phyloP scores from a whole-genome alignment of 1,140 invertebrate species.

The Oncopeltus fasciatus region DNA sequence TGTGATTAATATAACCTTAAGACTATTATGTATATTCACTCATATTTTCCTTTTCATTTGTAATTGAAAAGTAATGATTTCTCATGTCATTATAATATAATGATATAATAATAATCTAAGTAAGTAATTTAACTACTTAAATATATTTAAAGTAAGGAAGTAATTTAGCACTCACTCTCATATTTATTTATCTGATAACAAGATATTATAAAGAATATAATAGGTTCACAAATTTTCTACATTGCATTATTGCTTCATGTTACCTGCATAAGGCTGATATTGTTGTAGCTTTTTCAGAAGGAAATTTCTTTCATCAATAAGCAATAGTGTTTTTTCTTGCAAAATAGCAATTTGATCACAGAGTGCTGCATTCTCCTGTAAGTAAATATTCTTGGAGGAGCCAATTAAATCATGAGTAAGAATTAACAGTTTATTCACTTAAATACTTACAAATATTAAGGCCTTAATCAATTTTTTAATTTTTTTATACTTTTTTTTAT shows the following conservation, averaged over 20 bases:
- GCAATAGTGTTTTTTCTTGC: slow-evolving; percentile 56
- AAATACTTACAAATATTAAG: slow-evolving; percentile 37
- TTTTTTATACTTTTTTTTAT: slow-evolving; percentile 38
- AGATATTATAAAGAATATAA: too few relatives aligned
- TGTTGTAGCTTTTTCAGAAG: slow-evolving; percentile 48
- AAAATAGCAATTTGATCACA: slow-evolving; percentile 65
- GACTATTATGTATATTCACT: too few relatives aligned
- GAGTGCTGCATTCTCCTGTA: slow-evolving; percentile 61
- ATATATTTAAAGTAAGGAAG: too few relatives aligned
- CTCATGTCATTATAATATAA: too few relatives aligned
- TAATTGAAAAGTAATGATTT: too few relatives aligned
- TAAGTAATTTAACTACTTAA: too few relatives aligned
- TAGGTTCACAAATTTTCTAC: not conserved
- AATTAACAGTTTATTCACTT: not conserved
- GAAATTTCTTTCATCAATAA: slow-evolving; percentile 61
- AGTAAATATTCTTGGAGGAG: slow-evolving; percentile 16
- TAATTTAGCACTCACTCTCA: too few relatives aligned
- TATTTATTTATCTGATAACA: too few relatives aligned
- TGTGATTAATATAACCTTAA: too few relatives aligned
- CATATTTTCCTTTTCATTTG: too few relatives aligned
- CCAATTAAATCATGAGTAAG: slow-evolving; percentile 3
- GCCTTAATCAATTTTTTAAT: slow-evolving; percentile 37
- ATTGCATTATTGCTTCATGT: not conserved
- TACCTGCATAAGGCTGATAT: slow-evolving; percentile 39
- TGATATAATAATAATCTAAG: too few relatives aligned